Base-by-base conservation (phyloP, 2,797 vertebrate species). In the Falco columbarius region DNA sequence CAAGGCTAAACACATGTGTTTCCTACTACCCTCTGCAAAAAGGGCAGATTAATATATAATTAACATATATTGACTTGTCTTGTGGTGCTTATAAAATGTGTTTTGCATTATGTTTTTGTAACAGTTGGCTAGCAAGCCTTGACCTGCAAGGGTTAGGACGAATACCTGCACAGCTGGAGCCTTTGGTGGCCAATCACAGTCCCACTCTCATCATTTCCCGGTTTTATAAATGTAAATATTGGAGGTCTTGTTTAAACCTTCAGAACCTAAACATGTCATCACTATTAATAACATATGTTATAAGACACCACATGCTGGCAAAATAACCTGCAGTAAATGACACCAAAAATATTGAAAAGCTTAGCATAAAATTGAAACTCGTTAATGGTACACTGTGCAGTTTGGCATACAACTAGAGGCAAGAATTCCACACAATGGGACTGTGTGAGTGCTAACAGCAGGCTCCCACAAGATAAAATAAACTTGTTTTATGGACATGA, bases 381-480 rank as follows among this genome's bases (percentile, higher is more conserved):
- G 34, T 98, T 98, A 98, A 98, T 97, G 96, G 94, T 80, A 68
- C 96, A 92, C 95, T 96, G 96, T 95, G 93, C 96, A 95, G 82
- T 27, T 95, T 97, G 96, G 93, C 94, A 91, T 89, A 55, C 73
- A 92, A 95, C 91, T 94, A 90, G 92, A 96, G 97, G 96, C 97
- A 97, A 97, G 95, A 97, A 95, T 93, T 97, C 95, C 95, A 93
- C 97, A 98, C 97, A 98, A 97, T 97, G 95, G 93, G 74, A 96
- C 97, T 95, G 92, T 98, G 96, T 97, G 93, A 97, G 94, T 91
- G 95, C 94, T 89, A 94, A 96, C 97, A 97, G 97, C 98, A 96
- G 97, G 97, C 97, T 97, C 92, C 95, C 84, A 96, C 96, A 97
- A 98, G 98, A 98, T 98, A 97, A 98, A 98, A 98, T 98, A 98